Percentiles rank a stretch among this genome's conserved stretches.
phyloP scores from a whole-genome alignment of 2,797 vertebrate genomes.

The Enteromius argenteus region DNA sequence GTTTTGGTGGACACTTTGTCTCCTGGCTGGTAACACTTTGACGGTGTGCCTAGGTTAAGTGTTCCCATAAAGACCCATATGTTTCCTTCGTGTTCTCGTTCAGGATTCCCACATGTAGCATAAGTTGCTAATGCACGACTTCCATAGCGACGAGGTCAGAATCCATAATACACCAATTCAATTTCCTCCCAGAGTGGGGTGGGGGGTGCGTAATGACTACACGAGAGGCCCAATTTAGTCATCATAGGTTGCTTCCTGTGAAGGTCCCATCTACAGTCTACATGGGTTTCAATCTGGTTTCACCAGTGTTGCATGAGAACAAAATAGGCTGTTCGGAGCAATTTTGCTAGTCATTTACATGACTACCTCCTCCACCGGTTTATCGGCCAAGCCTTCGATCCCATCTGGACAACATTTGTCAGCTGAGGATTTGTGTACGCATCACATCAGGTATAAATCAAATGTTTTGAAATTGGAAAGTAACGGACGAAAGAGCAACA shows the following conservation, averaged over 20 bases:
- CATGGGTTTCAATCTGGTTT: slow-evolving; percentile 71
- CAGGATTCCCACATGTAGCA: slow-evolving; percentile 51
- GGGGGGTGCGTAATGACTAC: slow-evolving; percentile 73
- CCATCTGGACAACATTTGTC: slow-evolving; percentile 78
- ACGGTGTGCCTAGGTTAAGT: slow-evolving; percentile 75
- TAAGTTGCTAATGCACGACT: slow-evolving; percentile 62
- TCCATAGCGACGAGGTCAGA: slow-evolving; percentile 63
- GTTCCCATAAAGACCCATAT: slow-evolving; percentile 73
- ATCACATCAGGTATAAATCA: slow-evolving; percentile 69
- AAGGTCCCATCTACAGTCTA: slow-evolving; percentile 71
- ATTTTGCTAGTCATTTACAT: slow-evolving; percentile 81
- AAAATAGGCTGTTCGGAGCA: slow-evolving; percentile 76
- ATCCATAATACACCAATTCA: slow-evolving; percentile 72
- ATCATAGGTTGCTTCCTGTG: slow-evolving; percentile 80
- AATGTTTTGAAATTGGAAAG: slow-evolving; percentile 52
- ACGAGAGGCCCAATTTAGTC: slow-evolving; percentile 75
- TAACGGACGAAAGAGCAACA: slow-evolving; percentile 37
- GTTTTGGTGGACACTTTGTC: slow-evolving; percentile 73
- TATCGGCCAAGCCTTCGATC: slow-evolving; percentile 67
- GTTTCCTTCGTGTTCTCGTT: slow-evolving; percentile 61
- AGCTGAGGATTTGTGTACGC: slow-evolving; percentile 57
- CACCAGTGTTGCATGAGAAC: slow-evolving; percentile 71
- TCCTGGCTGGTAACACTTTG: slow-evolving; percentile 73
- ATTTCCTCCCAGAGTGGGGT: slow-evolving; percentile 65
- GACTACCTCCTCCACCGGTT: slow-evolving; percentile 81